Conservation (phyloP, 2,888 invertebrate species). For the Anoplius nigerrimus region DNA sequence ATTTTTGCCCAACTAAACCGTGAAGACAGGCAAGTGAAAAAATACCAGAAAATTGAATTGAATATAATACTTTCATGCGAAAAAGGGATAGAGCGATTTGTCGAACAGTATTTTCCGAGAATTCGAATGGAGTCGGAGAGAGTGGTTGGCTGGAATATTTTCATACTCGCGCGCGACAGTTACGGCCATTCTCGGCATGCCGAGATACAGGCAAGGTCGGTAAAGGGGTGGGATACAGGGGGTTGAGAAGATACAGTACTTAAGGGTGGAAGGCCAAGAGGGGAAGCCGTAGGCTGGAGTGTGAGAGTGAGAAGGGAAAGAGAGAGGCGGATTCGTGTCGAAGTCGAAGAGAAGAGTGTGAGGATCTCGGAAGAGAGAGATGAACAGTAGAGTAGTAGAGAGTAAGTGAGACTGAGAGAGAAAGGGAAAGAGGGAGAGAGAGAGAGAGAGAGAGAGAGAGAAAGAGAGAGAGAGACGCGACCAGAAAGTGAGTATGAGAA, state of each 20-base stretch:
- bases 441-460: background rate
- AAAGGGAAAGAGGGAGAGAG: background rate
- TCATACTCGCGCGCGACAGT: conserved; percentile 55
- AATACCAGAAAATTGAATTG: too few species aligned
- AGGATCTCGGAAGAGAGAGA: too few species aligned
- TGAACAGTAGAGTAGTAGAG: conserved; percentile 5
- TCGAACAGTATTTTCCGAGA: too few species aligned
- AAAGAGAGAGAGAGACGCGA: conserved; percentile 12
- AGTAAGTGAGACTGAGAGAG: background rate
- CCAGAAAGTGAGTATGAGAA: too few species aligned
- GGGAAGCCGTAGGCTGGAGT: background rate
- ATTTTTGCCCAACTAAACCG: too few species aligned
- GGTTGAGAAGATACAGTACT: background rate
- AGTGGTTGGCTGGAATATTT: too few species aligned
- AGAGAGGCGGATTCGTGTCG: conserved; percentile 12
- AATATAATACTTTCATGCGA: too few species aligned
- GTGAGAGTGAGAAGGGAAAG: conserved; percentile 1
- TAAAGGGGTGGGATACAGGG: conserved; percentile 6
- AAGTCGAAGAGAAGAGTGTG: too few species aligned
- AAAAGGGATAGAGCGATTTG: too few species aligned
- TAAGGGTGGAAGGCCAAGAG: conserved; percentile 3
- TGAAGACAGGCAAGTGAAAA: too few species aligned
- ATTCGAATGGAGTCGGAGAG: too few species aligned
- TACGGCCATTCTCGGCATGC: conserved; percentile 30
- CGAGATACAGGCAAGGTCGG: conserved; percentile 10